Evolutionary conservation across 2,113 vertebrate species (phyloP).

Genomic region (Cyrtonyx montezumae): DNA sequence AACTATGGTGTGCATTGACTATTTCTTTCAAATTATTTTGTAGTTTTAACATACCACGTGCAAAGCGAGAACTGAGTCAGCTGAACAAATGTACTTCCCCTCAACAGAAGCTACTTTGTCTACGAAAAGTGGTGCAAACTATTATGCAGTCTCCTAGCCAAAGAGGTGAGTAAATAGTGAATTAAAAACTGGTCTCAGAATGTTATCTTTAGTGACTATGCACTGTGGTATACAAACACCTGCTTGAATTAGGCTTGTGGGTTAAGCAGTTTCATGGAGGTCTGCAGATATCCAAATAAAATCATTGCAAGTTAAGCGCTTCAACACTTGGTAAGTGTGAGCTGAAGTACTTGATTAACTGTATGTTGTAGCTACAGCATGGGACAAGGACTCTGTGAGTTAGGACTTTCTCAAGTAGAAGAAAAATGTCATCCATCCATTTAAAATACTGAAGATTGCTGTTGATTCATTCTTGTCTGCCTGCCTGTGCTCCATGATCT

Average conservation of each 20-base stretch:
- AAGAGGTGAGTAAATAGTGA: slow-evolving; percentile 80
- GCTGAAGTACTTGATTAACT: not conserved
- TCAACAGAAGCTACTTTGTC: slow-evolving; percentile 92
- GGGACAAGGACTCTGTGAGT: not conserved
- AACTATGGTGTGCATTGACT: not conserved
- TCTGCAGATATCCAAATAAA: not conserved
- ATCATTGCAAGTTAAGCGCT: not conserved
- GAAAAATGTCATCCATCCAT: not conserved
- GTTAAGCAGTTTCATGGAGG: not conserved
- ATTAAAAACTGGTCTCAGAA: not conserved
- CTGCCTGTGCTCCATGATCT: not conserved
- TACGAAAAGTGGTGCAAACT: slow-evolving; percentile 86
- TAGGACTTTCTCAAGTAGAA: not conserved
- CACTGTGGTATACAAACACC: not conserved
- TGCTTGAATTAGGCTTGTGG: not conserved
- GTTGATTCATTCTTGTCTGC: not conserved
- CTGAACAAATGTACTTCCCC: slow-evolving; percentile 92
- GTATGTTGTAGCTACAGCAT: not conserved
- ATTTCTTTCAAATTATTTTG: slow-evolving; percentile 9
- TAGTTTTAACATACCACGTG: slow-evolving; percentile 93
- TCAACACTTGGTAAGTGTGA: not conserved
- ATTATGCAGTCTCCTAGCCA: slow-evolving; percentile 88
- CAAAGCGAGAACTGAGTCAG: slow-evolving; percentile 90
- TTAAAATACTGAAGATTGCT: not conserved
- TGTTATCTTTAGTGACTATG: not conserved